Evolutionary conservation across 2,888 invertebrate species (phyloP).

Genomic region (Chorisops tibialis): DNA sequence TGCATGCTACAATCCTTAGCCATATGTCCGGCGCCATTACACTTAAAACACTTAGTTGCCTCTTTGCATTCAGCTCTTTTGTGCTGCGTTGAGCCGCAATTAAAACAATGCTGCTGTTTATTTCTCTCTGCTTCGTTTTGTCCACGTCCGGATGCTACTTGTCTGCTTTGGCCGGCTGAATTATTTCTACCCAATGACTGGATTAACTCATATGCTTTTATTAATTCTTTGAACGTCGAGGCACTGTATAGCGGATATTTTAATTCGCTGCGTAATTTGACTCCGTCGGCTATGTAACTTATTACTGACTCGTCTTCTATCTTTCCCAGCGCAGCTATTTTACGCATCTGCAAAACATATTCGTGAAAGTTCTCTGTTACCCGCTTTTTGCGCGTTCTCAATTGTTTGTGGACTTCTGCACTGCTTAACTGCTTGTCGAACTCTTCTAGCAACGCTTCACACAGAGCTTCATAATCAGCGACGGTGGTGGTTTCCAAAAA

Average conservation of each 20-base stretch:
- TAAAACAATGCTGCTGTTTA: too few species aligned
- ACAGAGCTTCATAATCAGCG: background rate
- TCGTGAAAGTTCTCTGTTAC: too few species aligned
- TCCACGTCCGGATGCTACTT: background rate
- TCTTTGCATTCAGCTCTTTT: slow-evolving; percentile 18
- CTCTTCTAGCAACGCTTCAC: too few species aligned
- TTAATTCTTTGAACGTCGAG: too few species aligned
- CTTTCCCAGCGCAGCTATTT: background rate
- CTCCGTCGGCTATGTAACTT: background rate
- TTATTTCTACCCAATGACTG: too few species aligned
- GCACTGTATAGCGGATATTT: too few species aligned
- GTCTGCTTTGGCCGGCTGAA: background rate
- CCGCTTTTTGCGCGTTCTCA: too few species aligned
- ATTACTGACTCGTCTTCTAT: too few species aligned
- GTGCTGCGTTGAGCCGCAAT: slow-evolving; percentile 23
- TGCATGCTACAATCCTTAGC: background rate
- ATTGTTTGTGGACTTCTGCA: too few species aligned
- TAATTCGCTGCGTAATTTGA: background rate
- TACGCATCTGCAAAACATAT: too few species aligned
- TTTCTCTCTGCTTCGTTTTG: background rate
- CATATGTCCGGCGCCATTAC: background rate
- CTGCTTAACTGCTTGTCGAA: too few species aligned
- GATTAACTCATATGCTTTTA: too few species aligned
- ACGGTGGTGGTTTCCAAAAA: slow-evolving; percentile 1
- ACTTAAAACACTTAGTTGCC: slow-evolving; percentile 22